A percentile compares a stretch with the other conserved stretches of the same genome.
These are phyloP conservation scores for Idris sp. DNA, from an alignment of 1,140 invertebrate genomes.

Conservation along the genomic window DNA sequence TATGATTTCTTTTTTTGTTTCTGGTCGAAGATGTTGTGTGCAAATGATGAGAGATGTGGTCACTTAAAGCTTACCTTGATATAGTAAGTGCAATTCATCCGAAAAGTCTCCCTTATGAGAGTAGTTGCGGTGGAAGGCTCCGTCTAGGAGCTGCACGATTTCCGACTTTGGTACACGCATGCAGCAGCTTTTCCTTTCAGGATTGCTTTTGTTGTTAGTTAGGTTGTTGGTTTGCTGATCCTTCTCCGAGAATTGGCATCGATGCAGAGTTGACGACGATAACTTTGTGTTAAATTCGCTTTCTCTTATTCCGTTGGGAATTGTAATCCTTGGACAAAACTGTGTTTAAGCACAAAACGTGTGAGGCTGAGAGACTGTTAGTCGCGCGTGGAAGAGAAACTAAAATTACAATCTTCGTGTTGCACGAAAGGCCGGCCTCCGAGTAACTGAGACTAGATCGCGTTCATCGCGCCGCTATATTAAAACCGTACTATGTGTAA, in stretches of 20 bases:
- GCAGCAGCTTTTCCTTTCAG: slow-evolving; percentile 62
- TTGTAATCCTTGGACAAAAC: not conserved
- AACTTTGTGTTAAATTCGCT: too few species aligned
- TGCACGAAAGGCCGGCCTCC: slow-evolving; percentile 75
- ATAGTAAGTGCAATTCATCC: too few species aligned
- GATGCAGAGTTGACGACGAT: not conserved
- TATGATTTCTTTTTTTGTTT: too few species aligned
- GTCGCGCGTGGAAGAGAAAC: too few species aligned
- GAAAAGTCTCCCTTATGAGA: too few species aligned
- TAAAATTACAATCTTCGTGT: slow-evolving; percentile 63
- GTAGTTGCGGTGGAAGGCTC: too few species aligned
- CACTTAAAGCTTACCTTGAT: too few species aligned
- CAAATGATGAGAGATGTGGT: too few species aligned
- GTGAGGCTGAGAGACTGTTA: slow-evolving; percentile 33
- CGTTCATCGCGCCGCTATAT: slow-evolving; percentile 75
- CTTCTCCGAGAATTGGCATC: slow-evolving; percentile 13
- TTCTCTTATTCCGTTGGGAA: too few species aligned
- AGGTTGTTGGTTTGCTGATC: not conserved
- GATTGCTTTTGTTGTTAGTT: too few species aligned
- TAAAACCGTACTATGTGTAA: slow-evolving; percentile 77
- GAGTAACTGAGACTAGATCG: slow-evolving; percentile 77
- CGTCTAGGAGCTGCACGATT: slow-evolving; percentile 69
- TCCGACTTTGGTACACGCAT: slow-evolving; percentile 72
- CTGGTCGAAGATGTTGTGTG: too few species aligned
- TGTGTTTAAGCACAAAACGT: not conserved